Evolutionary conservation across 2,888 invertebrate genomes (phyloP).

Genomic region (Temnothorax unifasciatus): DNA sequence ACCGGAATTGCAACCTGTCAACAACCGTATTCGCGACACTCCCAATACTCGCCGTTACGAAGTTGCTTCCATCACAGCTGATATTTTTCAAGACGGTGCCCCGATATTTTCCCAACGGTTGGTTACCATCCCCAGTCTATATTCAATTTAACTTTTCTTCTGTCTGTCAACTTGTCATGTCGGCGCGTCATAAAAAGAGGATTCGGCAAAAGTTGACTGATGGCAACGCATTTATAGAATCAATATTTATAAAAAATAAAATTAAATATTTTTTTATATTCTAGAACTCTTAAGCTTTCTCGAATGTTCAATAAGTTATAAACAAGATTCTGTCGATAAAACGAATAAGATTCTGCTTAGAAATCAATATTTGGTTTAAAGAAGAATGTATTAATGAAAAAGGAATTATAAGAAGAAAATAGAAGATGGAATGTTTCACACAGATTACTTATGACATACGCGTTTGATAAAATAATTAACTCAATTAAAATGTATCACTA

Average conservation of each 20-base stretch:
- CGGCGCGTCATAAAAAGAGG: background rate
- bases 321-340: background rate
- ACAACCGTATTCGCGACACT: slow-evolving; percentile 20
- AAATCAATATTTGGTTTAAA: background rate
- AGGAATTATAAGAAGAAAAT: background rate
- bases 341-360: background rate
- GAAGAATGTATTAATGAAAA: background rate
- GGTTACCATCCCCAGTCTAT: background rate
- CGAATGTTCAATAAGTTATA: background rate
- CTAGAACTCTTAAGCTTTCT: background rate
- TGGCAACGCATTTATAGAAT: slow-evolving; percentile 5
- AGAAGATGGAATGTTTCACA: background rate
- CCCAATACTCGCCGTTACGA: slow-evolving; percentile 19
- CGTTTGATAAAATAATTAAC: background rate
- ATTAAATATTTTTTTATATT: background rate
- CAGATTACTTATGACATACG: background rate
- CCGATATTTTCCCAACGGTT: slow-evolving; percentile 10
- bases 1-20: slow-evolving; percentile 39
- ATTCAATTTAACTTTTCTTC: slow-evolving; percentile 63
- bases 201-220: background rate
- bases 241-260: slow-evolving; percentile 24
- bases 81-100: background rate
- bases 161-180: slow-evolving; percentile 45
- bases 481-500: background rate
- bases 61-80: slow-evolving; percentile 23